Base-by-base conservation (phyloP, 2,113 vertebrate genomes). In the Ornithorhynchus anatinus region DNA sequence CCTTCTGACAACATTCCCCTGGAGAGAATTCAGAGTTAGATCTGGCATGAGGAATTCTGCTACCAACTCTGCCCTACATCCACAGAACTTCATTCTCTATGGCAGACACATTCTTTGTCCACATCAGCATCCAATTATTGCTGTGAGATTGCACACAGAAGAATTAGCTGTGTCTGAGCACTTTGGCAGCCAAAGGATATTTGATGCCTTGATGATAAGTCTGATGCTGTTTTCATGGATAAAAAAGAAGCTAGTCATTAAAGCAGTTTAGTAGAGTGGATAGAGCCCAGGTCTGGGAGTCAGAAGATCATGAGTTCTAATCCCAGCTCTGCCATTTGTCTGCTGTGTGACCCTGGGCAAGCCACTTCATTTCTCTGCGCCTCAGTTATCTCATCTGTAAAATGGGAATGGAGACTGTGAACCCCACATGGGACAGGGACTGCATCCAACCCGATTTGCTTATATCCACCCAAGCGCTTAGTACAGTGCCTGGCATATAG, bases 161-260 rank as follows among this genome's bases (percentile, higher is more conserved):
- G 5, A 66, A 58, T 37, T 57, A 77, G 5, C 42, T 32, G 69
- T 57, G 54, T 38, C 57, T 25, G 50, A 38, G n/a, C 33, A 37
- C 15, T 56, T 69, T 61, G 39, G 63, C 39, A 70, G 33, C 73
- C 54, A 43, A 71, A n/a, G 59, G 52, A 43, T 47, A 48, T 27
- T 71, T 85, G 81, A 59, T 59, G 62, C 29, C 38, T 1, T 20
- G 61, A 31, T 58, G 40, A 66, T 25, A 59, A 22, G 5, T 27
- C 10, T 62, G 56, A 11, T 60, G 5, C n/a, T 31, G 16, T 72
- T 76, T 88, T 47, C 67, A 2, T 16, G 45, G 59, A 35, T 1
- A 1, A 54, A 53, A 74, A 57, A 69, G 65, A 35, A 37, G 52
- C 65, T 45, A 60, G 61, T 81, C 32, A 69, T 59, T 64, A 32